A percentile compares a stretch with the other conserved stretches of the same genome.
These are phyloP conservation scores for Drosophila conformis DNA, from an alignment of 2,888 invertebrate species.

Conservation along the genomic window DNA sequence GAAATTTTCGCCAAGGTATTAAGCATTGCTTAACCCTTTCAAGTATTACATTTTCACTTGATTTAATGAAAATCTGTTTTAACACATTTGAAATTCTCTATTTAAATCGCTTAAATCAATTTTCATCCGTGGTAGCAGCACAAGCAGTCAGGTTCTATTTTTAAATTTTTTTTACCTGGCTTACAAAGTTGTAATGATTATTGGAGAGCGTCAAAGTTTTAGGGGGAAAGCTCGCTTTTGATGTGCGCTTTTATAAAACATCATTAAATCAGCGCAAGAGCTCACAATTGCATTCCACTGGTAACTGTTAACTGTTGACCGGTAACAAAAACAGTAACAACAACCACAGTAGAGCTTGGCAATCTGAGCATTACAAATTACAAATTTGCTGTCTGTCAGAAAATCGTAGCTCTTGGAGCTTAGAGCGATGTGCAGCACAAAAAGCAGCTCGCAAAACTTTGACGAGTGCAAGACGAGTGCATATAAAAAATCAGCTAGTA, in stretches of 20 bases:
- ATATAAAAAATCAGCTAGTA: constrained; percentile 44
- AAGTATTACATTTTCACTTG: not conserved
- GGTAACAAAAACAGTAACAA: constrained; percentile 27
- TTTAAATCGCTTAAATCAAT: not conserved
- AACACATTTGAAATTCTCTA: not conserved
- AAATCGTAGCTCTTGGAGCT: constrained; percentile 27
- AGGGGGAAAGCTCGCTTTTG: constrained; percentile 17
- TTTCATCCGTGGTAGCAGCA: not conserved
- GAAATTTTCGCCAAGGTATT: not conserved
- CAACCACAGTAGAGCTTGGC: constrained; percentile 17
- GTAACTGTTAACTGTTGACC: constrained; percentile 39
- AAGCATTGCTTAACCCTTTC: not conserved
- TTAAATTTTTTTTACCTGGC: not conserved
- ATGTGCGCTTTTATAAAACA: constrained; percentile 52
- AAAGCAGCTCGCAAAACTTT: constrained; percentile 57
- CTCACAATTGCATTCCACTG: constrained; percentile 70
- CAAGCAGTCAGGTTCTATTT: not conserved
- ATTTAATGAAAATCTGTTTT: not conserved
- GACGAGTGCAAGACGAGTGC: constrained; percentile 45
- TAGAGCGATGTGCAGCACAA: constrained; percentile 35
- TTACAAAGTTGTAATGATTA: not conserved
- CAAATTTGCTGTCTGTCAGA: constrained; percentile 66
- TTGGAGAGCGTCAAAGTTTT: not conserved
- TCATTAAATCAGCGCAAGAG: constrained; percentile 72
- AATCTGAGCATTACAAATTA: constrained; percentile 67